Conservation (phyloP, 1,140 invertebrate genomes). For the Cherax destructor region DNA sequence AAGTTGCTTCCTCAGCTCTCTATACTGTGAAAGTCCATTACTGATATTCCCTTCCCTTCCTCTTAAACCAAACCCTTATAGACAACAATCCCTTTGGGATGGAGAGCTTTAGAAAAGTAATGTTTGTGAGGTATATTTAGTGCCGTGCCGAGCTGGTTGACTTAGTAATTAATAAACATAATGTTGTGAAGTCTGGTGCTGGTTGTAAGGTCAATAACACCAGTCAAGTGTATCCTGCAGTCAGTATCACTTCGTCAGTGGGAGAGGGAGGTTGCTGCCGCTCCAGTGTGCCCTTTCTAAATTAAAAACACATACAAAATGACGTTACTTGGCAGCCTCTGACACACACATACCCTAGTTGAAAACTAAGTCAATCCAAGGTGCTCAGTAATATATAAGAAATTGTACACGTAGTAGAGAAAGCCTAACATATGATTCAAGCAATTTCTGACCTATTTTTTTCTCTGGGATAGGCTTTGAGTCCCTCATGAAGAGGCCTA, state of each 20-base stretch:
- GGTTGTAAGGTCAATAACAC: conserved; percentile 32
- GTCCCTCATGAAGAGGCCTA: background rate
- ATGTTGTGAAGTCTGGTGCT: background rate
- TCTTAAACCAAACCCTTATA: background rate
- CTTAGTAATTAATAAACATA: background rate
- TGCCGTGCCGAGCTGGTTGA: too few relatives aligned
- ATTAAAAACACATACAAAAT: background rate
- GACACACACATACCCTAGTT: background rate
- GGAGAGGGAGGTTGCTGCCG: background rate
- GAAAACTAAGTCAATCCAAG: background rate
- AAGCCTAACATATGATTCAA: background rate
- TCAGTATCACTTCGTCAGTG: conserved; percentile 33
- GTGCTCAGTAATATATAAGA: background rate
- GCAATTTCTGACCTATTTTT: background rate
- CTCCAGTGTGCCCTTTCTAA: background rate
- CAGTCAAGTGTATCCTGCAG: conserved; percentile 21
- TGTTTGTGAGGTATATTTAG: too few relatives aligned
- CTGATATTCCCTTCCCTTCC: background rate
- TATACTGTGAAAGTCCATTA: background rate
- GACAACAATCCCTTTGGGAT: too few relatives aligned
- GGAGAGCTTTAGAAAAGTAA: too few relatives aligned
- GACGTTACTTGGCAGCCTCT: background rate
- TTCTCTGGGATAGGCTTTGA: background rate
- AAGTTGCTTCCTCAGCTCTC: conserved; percentile 3
- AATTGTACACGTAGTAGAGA: background rate